phyloP scores from a whole-genome alignment of 2,888 invertebrate genomes.

The Frankliniella intonsa region DNA sequence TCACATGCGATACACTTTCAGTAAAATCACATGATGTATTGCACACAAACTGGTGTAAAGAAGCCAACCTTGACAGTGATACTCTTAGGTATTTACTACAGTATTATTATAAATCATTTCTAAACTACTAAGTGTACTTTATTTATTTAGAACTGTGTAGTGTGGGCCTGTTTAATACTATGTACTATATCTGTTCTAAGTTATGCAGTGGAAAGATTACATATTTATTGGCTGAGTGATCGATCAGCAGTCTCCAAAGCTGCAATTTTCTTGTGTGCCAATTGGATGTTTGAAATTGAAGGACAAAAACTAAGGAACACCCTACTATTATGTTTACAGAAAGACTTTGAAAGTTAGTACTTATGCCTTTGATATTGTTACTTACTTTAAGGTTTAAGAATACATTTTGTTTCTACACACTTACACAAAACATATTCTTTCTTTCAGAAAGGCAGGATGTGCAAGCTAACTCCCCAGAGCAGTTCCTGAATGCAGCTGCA shows the following conservation, averaged over 20 bases:
- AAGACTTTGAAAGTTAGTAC: background rate
- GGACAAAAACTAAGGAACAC: background rate
- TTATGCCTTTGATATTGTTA: background rate
- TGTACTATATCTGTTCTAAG: background rate
- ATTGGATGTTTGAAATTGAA: background rate
- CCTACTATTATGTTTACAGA: background rate
- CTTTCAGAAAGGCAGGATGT: background rate
- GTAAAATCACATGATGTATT: background rate
- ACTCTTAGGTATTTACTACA: background rate
- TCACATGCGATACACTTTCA: background rate
- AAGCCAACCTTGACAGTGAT: background rate
- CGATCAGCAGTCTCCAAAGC: background rate
- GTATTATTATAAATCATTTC: background rate
- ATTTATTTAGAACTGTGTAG: background rate
- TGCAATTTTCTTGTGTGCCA: background rate
- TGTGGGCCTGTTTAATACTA: background rate
- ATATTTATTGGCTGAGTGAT: background rate
- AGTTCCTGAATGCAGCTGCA: background rate
- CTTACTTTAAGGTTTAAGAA: background rate
- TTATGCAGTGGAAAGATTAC: background rate
- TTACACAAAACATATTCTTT: background rate
- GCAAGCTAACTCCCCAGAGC: background rate
- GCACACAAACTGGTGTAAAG: background rate
- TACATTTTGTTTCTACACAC: background rate
- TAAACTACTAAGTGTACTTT: background rate